Conservation (phyloP, 2,888 invertebrate genomes). For the Troides oblongomaculatus region DNA sequence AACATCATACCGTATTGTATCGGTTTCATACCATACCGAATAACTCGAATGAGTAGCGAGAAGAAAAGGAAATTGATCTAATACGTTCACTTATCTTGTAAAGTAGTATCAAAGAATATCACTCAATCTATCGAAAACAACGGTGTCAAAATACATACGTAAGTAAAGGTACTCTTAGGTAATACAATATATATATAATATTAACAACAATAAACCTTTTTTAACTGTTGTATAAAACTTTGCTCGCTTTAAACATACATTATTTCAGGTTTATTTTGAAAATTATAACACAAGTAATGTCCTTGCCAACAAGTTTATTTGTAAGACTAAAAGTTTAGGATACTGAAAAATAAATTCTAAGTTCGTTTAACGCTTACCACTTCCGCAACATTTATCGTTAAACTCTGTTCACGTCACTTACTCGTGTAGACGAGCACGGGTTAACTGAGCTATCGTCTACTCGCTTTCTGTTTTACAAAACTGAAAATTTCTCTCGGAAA, state of each 20-base stretch:
- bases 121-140: background rate
- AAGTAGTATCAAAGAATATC: background rate
- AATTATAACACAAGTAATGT: background rate
- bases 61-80: constrained; percentile 3
- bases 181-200: background rate
- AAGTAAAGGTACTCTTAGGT: background rate
- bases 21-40: constrained; percentile 7
- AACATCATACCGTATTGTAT: constrained; percentile 34
- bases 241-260: no score
- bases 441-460: constrained; percentile 11
- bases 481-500: constrained; percentile 12
- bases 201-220: no score
- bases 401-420: constrained; percentile 14
- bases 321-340: background rate
- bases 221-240: no score
- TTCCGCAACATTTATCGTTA: constrained; percentile 20
- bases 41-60: constrained; percentile 2
- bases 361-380: background rate
- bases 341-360: background rate
- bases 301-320: background rate
- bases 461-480: constrained; percentile 6
- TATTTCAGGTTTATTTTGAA: no score
- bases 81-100: background rate
- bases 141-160: background rate
- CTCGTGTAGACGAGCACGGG: constrained; percentile 1